phyloP scores from a whole-genome alignment of 2,113 vertebrate species.

The Peromyscus californicus region DNA sequence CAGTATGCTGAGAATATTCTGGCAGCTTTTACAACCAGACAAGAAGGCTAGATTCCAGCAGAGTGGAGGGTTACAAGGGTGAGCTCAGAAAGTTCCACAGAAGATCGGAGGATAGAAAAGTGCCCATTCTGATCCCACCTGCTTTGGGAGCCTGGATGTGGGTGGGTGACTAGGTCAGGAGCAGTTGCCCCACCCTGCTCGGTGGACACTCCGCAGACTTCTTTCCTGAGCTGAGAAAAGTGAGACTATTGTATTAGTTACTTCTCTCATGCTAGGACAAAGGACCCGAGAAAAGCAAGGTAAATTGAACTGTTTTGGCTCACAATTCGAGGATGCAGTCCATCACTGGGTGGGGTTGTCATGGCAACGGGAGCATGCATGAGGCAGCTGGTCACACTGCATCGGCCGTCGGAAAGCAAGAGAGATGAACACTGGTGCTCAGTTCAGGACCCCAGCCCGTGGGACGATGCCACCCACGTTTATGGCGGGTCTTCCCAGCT shows the following conservation, averaged over 20 bases:
- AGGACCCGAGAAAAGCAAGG: neutral
- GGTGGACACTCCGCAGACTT: neutral
- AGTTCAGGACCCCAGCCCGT: neutral
- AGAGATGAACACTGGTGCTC: neutral
- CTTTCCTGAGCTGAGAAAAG: neutral
- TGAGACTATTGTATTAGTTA: neutral
- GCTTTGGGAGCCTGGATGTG: neutral
- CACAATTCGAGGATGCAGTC: neutral
- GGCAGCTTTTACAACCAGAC: neutral
- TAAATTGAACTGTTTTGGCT: neutral
- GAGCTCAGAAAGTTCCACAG: fast-evolving
- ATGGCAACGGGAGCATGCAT: too few species aligned
- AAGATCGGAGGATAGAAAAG: neutral
- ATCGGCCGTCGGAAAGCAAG: neutral
- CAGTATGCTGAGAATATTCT: neutral
- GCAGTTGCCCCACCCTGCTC: neutral
- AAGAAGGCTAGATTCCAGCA: neutral
- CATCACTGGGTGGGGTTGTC: neutral
- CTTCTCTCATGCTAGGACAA: neutral
- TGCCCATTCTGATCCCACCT: neutral
- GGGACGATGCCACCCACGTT: neutral
- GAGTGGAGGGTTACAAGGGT: too few species aligned
- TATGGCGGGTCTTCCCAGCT: neutral
- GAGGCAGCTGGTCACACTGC: neutral
- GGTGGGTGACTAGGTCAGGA: neutral